Base-by-base conservation (phyloP, 2,888 invertebrate species). In the Leucoma salicis region DNA sequence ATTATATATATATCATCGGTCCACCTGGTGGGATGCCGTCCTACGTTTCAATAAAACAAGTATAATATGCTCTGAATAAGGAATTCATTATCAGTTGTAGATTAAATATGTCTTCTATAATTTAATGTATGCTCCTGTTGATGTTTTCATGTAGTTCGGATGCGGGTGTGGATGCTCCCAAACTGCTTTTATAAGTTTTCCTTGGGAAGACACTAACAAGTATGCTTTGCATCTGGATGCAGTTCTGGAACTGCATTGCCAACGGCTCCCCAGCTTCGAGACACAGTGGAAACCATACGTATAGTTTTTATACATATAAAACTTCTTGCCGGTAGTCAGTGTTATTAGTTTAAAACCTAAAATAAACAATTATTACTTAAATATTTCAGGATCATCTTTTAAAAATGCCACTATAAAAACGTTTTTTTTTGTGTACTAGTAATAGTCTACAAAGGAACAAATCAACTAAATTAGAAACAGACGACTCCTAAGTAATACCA, bases 211-310 rank as follows among this genome's bases (percentile, higher is more conserved):
- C 3, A 66, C 36, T 4, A 47, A 24, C 15, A 70, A 47, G 21
- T 42, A 47, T 1, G 66, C 58, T 14, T 61, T 63, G 35, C 70
- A 70, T 0, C 49, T 41, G n/a, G n/a, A n/a, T n/a, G n/a, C n/a
- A n/a, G n/a, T n/a, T n/a, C n/a, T n/a, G 1, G 31, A 14, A 11
- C 42, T 55, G 32, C 66, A 66, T 0, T 63, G 50, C 56, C 61
- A 66, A 1, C 56, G 36, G 14, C 41, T 31, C 1, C 41, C 39
- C 1, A 14, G 14, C 10, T 14, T 29, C 3, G 49, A 43, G 3
- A 18, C 28, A 24, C 46, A 53, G 5, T 45, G 49, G 18, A 50
- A 57, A 12, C 60, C 39, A 35, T 66, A 74, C 0, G 70, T 71
- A 16, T 65, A 63, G 0, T 50, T 31, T 3, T 58, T 57, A 31